Evolutionary conservation across 2,113 vertebrate genomes (phyloP).

Genomic region (Amazona vittata): DNA sequence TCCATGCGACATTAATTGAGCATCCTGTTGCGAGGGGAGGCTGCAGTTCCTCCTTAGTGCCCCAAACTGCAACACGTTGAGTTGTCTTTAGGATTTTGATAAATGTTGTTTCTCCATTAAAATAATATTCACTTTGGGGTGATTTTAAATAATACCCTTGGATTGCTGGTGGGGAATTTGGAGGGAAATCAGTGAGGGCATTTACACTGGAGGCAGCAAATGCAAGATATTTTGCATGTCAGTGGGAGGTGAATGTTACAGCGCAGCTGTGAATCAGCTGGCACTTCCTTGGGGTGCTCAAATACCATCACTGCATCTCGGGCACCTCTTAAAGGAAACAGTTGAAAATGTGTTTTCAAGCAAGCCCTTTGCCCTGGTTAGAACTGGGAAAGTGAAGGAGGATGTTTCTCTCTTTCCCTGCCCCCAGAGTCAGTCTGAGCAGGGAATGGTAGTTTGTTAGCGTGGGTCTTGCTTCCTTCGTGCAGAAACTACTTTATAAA

Average conservation of each 20-base stretch:
- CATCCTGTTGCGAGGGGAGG: neutral
- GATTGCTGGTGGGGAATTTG: neutral
- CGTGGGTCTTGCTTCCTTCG: neutral
- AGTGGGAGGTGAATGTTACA: neutral
- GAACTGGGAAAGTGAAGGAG: neutral
- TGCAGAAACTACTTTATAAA: neutral
- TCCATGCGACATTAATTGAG: neutral
- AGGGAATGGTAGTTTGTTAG: neutral
- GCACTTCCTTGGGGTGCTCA: neutral
- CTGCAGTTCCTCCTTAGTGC: neutral
- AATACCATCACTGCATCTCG: neutral
- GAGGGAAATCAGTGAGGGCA: neutral
- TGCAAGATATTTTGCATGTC: neutral
- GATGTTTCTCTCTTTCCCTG: neutral
- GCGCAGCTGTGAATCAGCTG: conserved; percentile 10
- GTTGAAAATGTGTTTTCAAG: neutral
- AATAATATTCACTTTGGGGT: neutral
- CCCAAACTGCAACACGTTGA: neutral
- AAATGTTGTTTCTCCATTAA: neutral
- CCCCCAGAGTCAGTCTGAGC: neutral
- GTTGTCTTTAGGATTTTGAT: neutral
- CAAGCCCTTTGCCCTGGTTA: neutral
- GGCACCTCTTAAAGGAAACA: neutral
- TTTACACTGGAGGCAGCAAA: neutral
- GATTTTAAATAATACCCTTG: neutral